A percentile compares a stretch with the other conserved stretches of the same genome.
Evolutionary conservation across 2,797 vertebrate genomes (phyloP).

Genomic region (Anolis apletophallus): DNA sequence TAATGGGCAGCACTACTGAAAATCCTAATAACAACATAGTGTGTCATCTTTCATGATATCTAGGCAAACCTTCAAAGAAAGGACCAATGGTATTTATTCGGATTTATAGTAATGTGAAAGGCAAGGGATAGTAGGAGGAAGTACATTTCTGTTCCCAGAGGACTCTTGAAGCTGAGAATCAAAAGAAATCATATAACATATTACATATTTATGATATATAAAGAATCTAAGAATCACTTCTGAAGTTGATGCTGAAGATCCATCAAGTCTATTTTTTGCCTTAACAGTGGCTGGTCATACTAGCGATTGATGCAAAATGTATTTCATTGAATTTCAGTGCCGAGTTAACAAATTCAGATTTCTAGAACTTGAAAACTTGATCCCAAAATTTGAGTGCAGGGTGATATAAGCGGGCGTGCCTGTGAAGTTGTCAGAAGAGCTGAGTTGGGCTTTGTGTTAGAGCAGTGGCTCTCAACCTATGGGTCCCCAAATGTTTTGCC

Average conservation of each 20-base stretch:
- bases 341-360: not conserved
- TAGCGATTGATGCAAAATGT: not conserved
- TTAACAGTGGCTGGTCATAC: not conserved
- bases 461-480: too few species aligned
- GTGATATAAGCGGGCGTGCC: too few species aligned
- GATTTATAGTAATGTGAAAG: not conserved
- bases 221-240: not conserved
- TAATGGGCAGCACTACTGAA: not conserved
- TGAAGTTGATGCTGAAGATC: not conserved
- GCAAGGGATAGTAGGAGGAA: not conserved
- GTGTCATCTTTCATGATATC: not conserved
- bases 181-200: not conserved
- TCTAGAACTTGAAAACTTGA: too few species aligned
- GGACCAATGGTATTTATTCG: not conserved
- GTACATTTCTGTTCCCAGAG: not conserved
- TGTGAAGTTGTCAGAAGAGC: too few species aligned
- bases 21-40: not conserved
- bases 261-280: not conserved
- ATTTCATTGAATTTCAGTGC: not conserved
- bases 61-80: not conserved
- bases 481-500: too few species aligned
- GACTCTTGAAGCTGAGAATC: not conserved
- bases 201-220: not conserved
- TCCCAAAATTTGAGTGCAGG: too few species aligned
- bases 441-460: too few species aligned